Conservation (phyloP, 2,797 vertebrate genomes). For the Leptodactylus fallax region DNA sequence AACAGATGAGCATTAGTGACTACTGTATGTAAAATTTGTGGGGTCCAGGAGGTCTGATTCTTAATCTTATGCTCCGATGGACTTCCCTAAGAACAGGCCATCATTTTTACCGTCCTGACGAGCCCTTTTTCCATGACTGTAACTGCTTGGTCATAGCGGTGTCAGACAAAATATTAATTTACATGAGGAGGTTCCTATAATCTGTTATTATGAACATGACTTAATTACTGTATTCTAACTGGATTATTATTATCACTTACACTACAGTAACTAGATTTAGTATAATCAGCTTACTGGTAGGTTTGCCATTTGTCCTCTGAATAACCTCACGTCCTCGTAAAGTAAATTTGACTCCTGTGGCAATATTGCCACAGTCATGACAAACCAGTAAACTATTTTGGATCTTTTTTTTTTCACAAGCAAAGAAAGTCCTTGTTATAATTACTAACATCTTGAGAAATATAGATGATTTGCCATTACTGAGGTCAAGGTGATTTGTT, state of each 20-base stretch:
- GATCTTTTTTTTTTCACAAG: not conserved
- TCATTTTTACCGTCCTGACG: no score
- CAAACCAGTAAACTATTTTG: not conserved
- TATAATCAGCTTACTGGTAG: constrained; percentile 1
- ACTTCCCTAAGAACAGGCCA: not conserved
- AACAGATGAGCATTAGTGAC: no score
- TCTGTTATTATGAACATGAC: not conserved
- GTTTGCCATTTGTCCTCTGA: not conserved
- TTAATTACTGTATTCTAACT: not conserved
- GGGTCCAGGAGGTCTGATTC: not conserved
- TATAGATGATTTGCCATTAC: not conserved
- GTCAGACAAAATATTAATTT: no score
- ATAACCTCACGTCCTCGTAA: not conserved
- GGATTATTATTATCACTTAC: constrained; percentile 11
- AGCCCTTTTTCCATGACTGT: no score
- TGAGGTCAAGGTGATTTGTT: not conserved
- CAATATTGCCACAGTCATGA: not conserved
- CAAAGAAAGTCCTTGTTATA: not conserved
- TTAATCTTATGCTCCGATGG: not conserved
- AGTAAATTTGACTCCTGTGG: not conserved
- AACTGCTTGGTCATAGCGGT: no score
- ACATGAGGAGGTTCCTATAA: not conserved
- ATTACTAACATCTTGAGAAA: not conserved
- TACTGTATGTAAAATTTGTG: no score
- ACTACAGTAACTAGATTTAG: not conserved